Base-by-base conservation (phyloP, 2,888 invertebrate genomes). In the Brenthis daphne region DNA sequence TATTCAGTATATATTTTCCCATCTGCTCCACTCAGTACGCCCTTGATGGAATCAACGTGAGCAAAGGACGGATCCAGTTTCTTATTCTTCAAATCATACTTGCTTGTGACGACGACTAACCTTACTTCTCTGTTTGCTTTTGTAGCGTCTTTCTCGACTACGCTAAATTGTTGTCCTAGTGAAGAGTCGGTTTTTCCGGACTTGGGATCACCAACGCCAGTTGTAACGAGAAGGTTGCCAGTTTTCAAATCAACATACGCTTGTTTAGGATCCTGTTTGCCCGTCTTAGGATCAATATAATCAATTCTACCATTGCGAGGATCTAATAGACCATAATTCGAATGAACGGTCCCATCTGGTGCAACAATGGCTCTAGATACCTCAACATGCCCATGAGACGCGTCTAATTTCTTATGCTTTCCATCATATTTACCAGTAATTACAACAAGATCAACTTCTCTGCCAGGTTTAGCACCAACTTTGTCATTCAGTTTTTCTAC, bases 241-340 rank as follows among this genome's bases (percentile, higher is more conserved):
- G 96, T 96, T 78, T 94, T 94, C n/a, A 94, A 93, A 78, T 96
- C 96, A n/a, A 96, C 92, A 77, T 95, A 94, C 1, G 96, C 96
- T 82, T 95, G 94, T 81, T 94, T 94, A 3, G 94, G 88, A 76
- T 95, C 95, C 74, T 92, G 94, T 79, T 95, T 94, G 29, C 95
- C 95, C 0, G 94, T 94, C 76, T 94, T 93, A 3, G 94, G 94
- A 74, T 95, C 95, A 16, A 94, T 86, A 3, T 94, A 93, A 72
- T 95, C 93, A 61, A 96, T 89, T 64, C 94, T 94, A 4, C 95
- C 96, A 4, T 93, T 93, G 78, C 91, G 94, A 1, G 95, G 94
- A 82, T 96, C 95, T 67, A 96, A 93, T 29, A 94, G 83, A 20
- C 96, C 96, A 73, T 95, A 95, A 79, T 95, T 95, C 1, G 95